phyloP scores from a whole-genome alignment of 1,140 invertebrate species.

The Leucophenga varia region DNA sequence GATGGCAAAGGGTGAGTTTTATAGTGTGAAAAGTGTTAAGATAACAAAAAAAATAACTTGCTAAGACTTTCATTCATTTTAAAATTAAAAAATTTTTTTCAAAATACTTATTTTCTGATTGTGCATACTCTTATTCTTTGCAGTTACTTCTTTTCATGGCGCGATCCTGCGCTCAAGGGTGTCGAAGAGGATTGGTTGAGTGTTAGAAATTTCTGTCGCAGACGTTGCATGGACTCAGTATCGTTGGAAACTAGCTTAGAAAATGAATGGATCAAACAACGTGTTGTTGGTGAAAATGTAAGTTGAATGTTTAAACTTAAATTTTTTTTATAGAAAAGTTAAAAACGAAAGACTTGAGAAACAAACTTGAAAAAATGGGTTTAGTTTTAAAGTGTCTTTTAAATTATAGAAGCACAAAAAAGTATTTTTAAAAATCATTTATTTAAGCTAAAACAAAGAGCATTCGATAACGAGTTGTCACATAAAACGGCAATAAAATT shows the following conservation, averaged over 20 bases:
- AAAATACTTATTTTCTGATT: not conserved
- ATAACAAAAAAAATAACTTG: too few species aligned
- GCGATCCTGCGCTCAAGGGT: conserved; percentile 68
- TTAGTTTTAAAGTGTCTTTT: too few species aligned
- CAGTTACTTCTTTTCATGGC: conserved; percentile 84
- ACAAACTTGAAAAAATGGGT: too few species aligned
- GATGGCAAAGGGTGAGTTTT: conserved; percentile 60
- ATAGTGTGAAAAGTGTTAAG: not conserved
- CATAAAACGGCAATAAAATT: too few species aligned
- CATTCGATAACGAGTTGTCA: too few species aligned
- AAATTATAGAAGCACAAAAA: too few species aligned
- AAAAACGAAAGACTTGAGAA: too few species aligned
- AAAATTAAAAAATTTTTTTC: conserved; percentile 2
- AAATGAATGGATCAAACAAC: conserved; percentile 79
- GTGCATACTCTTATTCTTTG: conserved; percentile 1
- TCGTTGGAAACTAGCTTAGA: conserved; percentile 78
- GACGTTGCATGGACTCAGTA: conserved; percentile 83
- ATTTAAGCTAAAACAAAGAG: too few species aligned
- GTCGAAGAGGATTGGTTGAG: conserved; percentile 80
- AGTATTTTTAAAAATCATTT: too few species aligned
- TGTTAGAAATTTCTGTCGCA: conserved; percentile 78
- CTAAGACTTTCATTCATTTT: too few species aligned
- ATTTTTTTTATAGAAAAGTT: not conserved
- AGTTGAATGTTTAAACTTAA: conserved; percentile 21
- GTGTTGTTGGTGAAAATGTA: conserved; percentile 74